Conservation (phyloP, 2,888 invertebrate genomes). For the Melanostoma scalare region DNA sequence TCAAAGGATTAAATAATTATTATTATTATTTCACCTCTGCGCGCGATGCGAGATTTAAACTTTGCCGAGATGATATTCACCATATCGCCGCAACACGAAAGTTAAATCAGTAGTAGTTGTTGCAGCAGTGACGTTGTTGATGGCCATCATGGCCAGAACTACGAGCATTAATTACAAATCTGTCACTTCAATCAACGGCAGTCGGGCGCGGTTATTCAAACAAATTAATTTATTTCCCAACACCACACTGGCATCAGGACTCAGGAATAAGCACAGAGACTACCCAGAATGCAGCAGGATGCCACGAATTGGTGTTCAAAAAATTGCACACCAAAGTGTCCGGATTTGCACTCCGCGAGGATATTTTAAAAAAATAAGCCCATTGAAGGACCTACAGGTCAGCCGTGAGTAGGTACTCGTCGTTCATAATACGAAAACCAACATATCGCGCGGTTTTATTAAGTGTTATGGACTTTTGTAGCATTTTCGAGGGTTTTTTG, state of each 20-base stretch:
- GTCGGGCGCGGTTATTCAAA: slow-evolving; percentile 72
- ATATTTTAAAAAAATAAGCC: slow-evolving; percentile 19
- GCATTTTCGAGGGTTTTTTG: slow-evolving; percentile 59
- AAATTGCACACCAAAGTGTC: slow-evolving; percentile 12
- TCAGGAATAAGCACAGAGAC: background rate
- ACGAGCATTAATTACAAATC: slow-evolving; percentile 73
- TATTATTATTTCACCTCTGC: slow-evolving; percentile 61
- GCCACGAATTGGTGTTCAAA: slow-evolving; percentile 55
- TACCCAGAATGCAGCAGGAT: slow-evolving; percentile 17
- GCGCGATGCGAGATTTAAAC: slow-evolving; percentile 47
- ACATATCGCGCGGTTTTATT: slow-evolving; percentile 69
- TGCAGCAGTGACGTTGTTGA: slow-evolving; percentile 49
- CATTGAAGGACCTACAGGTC: background rate
- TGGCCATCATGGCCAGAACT: slow-evolving; percentile 70
- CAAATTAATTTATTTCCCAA: slow-evolving; percentile 71
- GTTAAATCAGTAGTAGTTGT: background rate
- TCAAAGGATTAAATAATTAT: slow-evolving; percentile 72
- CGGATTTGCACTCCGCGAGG: background rate
- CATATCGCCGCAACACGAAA: slow-evolving; percentile 9
- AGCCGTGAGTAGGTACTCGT: slow-evolving; percentile 7
- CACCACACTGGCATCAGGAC: slow-evolving; percentile 11
- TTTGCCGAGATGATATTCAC: slow-evolving; percentile 8
- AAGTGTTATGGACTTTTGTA: slow-evolving; percentile 69
- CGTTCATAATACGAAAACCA: slow-evolving; percentile 56
- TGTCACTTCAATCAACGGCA: slow-evolving; percentile 73